Conservation (phyloP, 2,797 vertebrate genomes). For the Coendou prehensilis region DNA sequence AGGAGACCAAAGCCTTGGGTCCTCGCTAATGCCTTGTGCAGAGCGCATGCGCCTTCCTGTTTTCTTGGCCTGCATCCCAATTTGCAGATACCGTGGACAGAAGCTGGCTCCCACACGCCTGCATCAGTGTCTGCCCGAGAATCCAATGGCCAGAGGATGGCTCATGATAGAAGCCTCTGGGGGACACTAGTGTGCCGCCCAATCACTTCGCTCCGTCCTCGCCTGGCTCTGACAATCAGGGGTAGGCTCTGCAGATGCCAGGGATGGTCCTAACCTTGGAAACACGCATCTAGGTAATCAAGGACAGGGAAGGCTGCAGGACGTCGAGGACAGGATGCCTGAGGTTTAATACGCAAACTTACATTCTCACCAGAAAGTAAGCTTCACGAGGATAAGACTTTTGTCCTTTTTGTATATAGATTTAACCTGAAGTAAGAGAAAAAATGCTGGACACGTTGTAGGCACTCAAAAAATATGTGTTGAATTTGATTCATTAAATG, state of each 20-base stretch:
- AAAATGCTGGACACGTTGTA: background rate
- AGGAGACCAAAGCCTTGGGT: background rate
- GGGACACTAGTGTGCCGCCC: background rate
- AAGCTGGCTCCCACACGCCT: background rate
- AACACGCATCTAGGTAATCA: background rate
- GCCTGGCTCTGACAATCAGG: background rate
- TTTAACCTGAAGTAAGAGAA: background rate
- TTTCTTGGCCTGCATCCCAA: background rate
- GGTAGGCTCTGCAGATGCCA: background rate
- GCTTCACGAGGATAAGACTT: background rate
- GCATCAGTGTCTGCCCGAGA: background rate
- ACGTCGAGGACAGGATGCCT: background rate
- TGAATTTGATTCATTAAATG: conserved; percentile 3
- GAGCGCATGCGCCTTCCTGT: background rate
- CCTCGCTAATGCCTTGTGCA: background rate
- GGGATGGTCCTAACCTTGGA: background rate
- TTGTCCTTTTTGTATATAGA: background rate
- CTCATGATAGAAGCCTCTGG: background rate
- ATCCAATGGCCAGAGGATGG: background rate
- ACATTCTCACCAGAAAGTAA: background rate
- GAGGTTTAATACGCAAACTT: conserved; percentile 3
- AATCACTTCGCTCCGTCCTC: background rate
- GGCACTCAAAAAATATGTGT: background rate
- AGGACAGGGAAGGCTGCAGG: background rate
- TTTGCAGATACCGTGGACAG: background rate